phyloP scores from a whole-genome alignment of 2,888 invertebrate genomes.

The Catocala fraxini region DNA sequence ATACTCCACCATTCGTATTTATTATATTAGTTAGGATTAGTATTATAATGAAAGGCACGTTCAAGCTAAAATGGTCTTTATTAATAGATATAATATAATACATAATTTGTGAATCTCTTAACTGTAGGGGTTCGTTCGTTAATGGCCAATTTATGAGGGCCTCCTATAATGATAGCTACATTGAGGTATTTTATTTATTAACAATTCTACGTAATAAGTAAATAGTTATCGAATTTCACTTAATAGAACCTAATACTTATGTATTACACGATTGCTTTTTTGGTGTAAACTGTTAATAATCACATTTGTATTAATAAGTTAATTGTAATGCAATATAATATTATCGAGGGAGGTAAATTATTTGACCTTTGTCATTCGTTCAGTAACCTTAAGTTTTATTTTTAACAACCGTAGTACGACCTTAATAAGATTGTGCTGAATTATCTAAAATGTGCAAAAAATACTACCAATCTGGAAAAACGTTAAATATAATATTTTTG shows the following conservation, averaged over 20 bases:
- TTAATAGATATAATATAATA: slow-evolving; percentile 44
- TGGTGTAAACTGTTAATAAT: slow-evolving; percentile 42
- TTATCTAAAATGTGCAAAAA: slow-evolving; percentile 42
- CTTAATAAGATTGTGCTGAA: slow-evolving; percentile 29
- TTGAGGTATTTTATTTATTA: slow-evolving; percentile 46
- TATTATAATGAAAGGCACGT: slow-evolving; percentile 47
- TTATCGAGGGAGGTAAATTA: not conserved
- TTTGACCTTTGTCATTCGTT: not conserved
- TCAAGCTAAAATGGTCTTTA: slow-evolving; percentile 69
- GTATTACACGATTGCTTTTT: slow-evolving; percentile 43
- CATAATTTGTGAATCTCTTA: slow-evolving; percentile 43
- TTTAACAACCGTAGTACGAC: slow-evolving; percentile 21
- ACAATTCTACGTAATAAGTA: slow-evolving; percentile 40
- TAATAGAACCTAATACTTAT: slow-evolving; percentile 28
- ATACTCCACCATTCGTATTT: no score
- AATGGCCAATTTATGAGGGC: slow-evolving; percentile 33
- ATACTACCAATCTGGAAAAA: slow-evolving; percentile 39
- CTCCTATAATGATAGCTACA: slow-evolving; percentile 31
- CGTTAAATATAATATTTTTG: slow-evolving; percentile 3
- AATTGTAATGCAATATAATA: not conserved
- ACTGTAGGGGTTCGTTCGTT: slow-evolving; percentile 20
- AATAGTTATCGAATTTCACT: slow-evolving; percentile 33
- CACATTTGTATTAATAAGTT: slow-evolving; percentile 28
- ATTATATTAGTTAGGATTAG: not conserved
- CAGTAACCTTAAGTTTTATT: slow-evolving; percentile 18